Base-by-base conservation (phyloP, 1,140 invertebrate species). In the Rhizoglyphus robini region DNA sequence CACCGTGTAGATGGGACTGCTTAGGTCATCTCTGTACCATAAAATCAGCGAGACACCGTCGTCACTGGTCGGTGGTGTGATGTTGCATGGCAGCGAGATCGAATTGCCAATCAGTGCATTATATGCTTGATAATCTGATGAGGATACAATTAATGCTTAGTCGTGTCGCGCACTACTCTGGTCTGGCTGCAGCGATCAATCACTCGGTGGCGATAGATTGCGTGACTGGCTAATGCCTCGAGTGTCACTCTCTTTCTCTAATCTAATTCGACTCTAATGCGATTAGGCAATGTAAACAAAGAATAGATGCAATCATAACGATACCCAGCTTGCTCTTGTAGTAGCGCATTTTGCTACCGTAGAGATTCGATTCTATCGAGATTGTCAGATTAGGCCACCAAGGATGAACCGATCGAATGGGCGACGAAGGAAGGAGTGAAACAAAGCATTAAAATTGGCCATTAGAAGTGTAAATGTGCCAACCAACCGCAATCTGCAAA, bases 1-100 rank as follows among this genome's bases (percentile, higher is more conserved):
- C 13, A 71, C 47, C 18, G 65, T 70, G 51, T 90, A 91, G 69
- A 93, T 82, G 47, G 89, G 88, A 75, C 88, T 88, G 57, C 84
- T 83, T 27, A 83, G 84, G 60, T 84, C 83, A 72, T 89, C 86
- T 69, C 87, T 80, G 76, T 89, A 93, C 88, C 88, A 93, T 5
- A 92, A 79, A 68, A 93, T 87, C 85, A 91, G 87, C 75, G 88
- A 87, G 67, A 90, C 86, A 68, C 86, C 79, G 74, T 91, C 88
- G 70, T 88, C 85, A 72, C 81, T 81, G 66, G 83, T 82, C 4
- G 76, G 76, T 0, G 81, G 78, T 73, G 86, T 83, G 72, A 90
- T 87, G 78, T 90, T 86, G 78, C 88, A 90, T 41, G 88, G 88
- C 69, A 91, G 76, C 64, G 66, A 59, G 36, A 63, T 61, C 46